A percentile compares a stretch with the other conserved stretches of the same genome.
Conservation (phyloP, 2,888 invertebrate genomes). For the Tetranychus piercei region DNA sequence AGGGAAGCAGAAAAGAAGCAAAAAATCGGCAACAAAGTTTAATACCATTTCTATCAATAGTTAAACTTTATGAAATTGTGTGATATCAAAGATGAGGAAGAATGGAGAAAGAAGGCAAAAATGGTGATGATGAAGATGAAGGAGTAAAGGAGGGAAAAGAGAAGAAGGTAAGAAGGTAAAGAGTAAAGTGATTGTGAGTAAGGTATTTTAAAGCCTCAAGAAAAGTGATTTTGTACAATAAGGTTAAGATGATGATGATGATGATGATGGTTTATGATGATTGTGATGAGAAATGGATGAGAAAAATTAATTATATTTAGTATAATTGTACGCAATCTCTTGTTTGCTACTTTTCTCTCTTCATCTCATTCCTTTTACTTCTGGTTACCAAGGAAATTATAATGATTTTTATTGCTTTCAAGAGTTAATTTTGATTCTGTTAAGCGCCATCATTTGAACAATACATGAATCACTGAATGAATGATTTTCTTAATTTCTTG, state of each 20-base stretch:
- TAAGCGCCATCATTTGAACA: not conserved
- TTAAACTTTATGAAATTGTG: not conserved
- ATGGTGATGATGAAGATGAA: not conserved
- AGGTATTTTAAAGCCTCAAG: not conserved
- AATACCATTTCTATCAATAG: not conserved
- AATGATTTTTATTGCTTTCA: not conserved
- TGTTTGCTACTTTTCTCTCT: not conserved
- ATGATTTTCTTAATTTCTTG: not conserved
- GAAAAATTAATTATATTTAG: too few species aligned
- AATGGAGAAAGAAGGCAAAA: not conserved
- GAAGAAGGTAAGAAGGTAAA: not conserved
- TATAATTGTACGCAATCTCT: too few species aligned
- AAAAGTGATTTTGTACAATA: not conserved
- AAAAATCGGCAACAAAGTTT: not conserved
- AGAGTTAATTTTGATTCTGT: not conserved
- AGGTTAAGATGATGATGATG: not conserved
- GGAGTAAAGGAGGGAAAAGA: too few species aligned
- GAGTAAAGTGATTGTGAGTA: not conserved
- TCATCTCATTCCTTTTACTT: not conserved
- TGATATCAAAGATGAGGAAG: not conserved
- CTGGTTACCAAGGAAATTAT: not conserved
- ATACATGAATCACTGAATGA: not conserved
- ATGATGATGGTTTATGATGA: too few species aligned
- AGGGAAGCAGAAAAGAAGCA: too few species aligned
- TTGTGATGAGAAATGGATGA: too few species aligned